These are phyloP conservation scores for Tapirus terrestris DNA, from an alignment of 2,113 vertebrate species.

Conservation along the genomic window DNA sequence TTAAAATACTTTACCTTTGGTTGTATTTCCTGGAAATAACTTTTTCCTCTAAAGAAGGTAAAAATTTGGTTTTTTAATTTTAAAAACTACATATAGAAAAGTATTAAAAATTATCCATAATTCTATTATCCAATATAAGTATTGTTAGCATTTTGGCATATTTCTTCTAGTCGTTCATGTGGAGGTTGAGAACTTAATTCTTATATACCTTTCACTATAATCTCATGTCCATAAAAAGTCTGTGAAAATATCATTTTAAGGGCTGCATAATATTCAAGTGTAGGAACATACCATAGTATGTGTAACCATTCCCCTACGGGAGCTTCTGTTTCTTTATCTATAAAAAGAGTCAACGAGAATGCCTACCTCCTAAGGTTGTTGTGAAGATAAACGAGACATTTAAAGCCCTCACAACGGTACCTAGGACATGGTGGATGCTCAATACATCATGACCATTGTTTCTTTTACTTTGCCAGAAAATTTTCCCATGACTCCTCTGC, in stretches of 20 bases:
- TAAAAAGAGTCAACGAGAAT: background rate
- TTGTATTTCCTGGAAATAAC: background rate
- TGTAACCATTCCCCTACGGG: background rate
- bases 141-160: background rate
- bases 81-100: background rate
- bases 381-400: background rate
- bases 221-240: background rate
- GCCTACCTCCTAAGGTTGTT: background rate
- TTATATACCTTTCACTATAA: background rate
- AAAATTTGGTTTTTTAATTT: background rate
- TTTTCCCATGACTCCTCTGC: background rate
- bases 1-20: background rate
- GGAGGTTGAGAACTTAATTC: background rate
- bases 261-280: background rate
- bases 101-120: background rate
- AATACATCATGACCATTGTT: background rate
- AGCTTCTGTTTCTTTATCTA: background rate
- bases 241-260: slow-evolving; percentile 32
- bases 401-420: background rate
- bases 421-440: background rate
- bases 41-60: background rate
- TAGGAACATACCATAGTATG: background rate
- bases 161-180: background rate
- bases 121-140: background rate
- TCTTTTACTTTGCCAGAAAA: background rate